Base-by-base conservation (phyloP, 2,888 invertebrate genomes). In the Dynastes grantii region DNA sequence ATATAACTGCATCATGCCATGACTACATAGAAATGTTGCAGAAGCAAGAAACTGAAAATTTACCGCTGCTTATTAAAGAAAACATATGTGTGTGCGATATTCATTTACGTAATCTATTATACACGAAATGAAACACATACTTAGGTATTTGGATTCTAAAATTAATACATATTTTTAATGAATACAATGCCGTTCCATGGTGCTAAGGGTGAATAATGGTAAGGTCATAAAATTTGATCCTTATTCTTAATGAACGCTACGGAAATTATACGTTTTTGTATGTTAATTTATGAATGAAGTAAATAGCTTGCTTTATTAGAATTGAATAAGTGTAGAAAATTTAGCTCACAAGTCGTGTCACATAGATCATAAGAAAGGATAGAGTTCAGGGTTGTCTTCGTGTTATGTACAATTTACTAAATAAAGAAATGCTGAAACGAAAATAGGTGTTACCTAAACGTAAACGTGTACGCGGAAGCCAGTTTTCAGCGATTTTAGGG, bases 241-340 rank as follows among this genome's bases (percentile, higher is more conserved):
- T 16, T 64, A 64, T 64, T 64, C 37, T 64, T 64, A 40, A n/a
- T 37, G 4, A 5, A 32, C 40, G 3, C 37, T n/a, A 64, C 64
- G 22, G 37, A 68, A 3, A 29, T 51, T 29, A 29, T 27, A 22
- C 13, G 45, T 70, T 51, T 70, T 53, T 53, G 29, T 55, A 71
- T 55, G 37, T 37, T 16, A 70, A 70, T 71, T 32, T 71, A 16
- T 53, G 27, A 71, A 37, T 55, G n/a, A 55, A 71, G 51, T 70
- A 70, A 51, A 27, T n/a, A 13, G 29, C 9, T 27, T 2, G 55
- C 13, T 16, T 45, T 67, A 71, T 71, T 71, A 55, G 32, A 71
- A 71, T 71, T 71, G 70, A 71, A 55, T 71, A 53, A 55, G 29
- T 32, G 37, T 55, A 51, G 68, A 53, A 29, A 49, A 37, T 40